A percentile compares a stretch with the other conserved stretches of the same genome.
Conservation (phyloP, 1,140 invertebrate genomes). For the Drosophila tsacasi region DNA sequence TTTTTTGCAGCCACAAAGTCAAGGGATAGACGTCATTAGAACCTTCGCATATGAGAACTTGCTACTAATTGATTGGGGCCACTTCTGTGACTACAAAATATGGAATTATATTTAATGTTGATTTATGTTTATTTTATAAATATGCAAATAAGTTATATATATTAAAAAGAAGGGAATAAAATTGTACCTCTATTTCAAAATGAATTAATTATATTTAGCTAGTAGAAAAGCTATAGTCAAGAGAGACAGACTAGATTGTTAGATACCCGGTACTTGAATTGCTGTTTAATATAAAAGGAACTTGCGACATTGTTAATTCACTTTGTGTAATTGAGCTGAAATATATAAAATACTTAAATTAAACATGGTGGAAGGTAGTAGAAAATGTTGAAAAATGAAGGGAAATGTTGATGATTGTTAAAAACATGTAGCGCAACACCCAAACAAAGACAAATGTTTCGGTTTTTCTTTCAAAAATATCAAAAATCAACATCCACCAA, state of each 20-base stretch:
- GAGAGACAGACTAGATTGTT: too few relatives aligned
- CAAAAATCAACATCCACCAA: too few relatives aligned
- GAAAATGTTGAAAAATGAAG: neutral
- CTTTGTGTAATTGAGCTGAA: too few relatives aligned
- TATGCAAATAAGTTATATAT: too few relatives aligned
- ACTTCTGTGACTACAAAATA: constrained; percentile 10
- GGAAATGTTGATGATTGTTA: neutral
- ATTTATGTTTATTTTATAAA: neutral
- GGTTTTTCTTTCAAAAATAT: too few relatives aligned
- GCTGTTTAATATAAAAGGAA: too few relatives aligned
- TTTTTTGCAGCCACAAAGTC: constrained; percentile 36
- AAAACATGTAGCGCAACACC: neutral
- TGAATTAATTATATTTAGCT: too few relatives aligned
- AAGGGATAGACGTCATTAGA: constrained; percentile 53
- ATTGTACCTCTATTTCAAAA: too few relatives aligned
- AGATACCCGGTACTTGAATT: too few relatives aligned
- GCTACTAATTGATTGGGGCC: constrained; percentile 65
- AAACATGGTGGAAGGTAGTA: neutral
- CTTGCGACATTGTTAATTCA: too few relatives aligned
- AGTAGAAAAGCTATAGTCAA: too few relatives aligned
- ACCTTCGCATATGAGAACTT: constrained; percentile 32
- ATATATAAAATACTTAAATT: neutral
- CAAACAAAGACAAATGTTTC: neutral
- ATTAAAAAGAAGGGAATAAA: neutral
- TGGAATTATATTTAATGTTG: neutral